Base-by-base conservation (phyloP, 2,113 vertebrate genomes). In the Peucedramus taeniatus region DNA sequence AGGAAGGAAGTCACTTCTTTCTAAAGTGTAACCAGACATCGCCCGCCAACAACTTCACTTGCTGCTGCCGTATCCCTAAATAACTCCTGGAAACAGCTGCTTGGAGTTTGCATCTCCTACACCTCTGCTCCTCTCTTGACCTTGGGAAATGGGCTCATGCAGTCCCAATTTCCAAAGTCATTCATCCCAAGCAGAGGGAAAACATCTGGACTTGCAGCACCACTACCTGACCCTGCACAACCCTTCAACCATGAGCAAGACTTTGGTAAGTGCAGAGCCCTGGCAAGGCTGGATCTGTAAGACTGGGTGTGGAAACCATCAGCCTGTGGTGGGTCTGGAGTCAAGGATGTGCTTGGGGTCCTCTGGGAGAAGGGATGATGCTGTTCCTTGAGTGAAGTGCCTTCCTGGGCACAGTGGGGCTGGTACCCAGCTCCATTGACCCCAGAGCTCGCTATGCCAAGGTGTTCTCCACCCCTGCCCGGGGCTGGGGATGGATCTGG, bases 81-180 rank as follows among this genome's bases (percentile, higher is more conserved):
- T 81, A 94, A 81, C 74, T 92, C 37, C 71, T 86, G 4, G 11
- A 71, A 83, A 77, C 84, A 94, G 92, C 94, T 95, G 85, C 61
- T 69, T 84, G n/a, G 82, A 83, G 53, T 60, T 84, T 68, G 57
- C 33, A 19, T 82, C 63, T 89, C 75, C 70, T 59, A 63, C 64
- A 59, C 71, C 70, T 88, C 94, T 93, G 63, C 71, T 96, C 50
- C 50, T 64, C 42, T 92, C 78, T 37, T 6, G 11, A 42, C n/a
- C 44, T 37, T 7, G 5, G 27, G 30, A 79, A 84, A 66, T 1
- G 21, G 71, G 49, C 14, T 96, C 22, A 1, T 3, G 11, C 33
- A 50, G 35, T 66, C 37, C 42, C 20, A 0, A 17, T 65, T 83
- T 47, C 87, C 53, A 27, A 39, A 85, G 54, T 15, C 28, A 80